Percentiles rank a stretch among this genome's conserved stretches.
Conservation (phyloP, 2,888 invertebrate genomes). For the Pelosia muscerda region DNA sequence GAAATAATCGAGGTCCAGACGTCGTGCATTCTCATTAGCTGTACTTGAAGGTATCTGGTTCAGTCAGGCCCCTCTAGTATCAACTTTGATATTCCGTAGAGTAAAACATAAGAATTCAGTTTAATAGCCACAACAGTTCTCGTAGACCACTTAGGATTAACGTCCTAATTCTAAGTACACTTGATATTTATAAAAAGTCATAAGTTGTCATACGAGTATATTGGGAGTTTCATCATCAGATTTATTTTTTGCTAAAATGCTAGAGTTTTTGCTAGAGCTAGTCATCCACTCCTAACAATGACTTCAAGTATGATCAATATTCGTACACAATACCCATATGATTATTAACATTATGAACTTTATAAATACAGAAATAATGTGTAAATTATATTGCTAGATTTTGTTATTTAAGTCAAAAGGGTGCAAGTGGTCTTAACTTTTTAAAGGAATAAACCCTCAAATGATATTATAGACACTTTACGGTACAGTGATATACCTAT, state of each 20-base stretch:
- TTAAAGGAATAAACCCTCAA: background rate
- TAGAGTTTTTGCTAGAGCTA: background rate
- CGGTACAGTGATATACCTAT: background rate
- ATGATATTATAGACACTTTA: background rate
- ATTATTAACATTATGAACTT: background rate
- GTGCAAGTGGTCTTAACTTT: background rate
- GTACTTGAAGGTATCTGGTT: no score
- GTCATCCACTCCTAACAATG: background rate
- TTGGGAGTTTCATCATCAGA: background rate
- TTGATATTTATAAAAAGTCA: background rate
- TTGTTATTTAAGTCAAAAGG: background rate
- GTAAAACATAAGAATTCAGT: background rate
- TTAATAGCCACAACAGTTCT: no score
- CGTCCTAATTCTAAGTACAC: background rate
- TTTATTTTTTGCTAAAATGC: background rate
- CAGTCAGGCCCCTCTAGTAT: no score
- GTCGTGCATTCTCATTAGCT: no score
- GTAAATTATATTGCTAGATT: background rate
- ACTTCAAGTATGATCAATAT: background rate
- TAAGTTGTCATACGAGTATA: background rate
- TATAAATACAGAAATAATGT: background rate
- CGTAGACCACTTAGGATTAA: background rate
- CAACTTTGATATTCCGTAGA: no score
- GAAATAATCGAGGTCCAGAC: no score
- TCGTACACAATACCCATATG: background rate